Evolutionary conservation across 2,888 invertebrate species (phyloP), one percentile per base, ranked within the genome.

Genomic region (Digitonthophagus gazella): DNA sequence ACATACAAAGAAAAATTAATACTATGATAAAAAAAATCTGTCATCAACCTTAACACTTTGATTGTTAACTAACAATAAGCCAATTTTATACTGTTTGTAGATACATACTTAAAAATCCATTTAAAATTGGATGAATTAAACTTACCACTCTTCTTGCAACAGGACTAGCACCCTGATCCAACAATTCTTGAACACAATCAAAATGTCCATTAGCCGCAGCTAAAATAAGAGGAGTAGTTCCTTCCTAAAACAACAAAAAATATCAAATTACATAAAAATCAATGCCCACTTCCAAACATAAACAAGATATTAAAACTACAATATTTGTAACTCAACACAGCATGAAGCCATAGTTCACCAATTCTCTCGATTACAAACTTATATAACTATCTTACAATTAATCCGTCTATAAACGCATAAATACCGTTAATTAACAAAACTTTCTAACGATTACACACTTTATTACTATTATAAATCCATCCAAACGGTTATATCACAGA

Each of bases 121-220:
- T n/a, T n/a, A n/a, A n/a, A n/a, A n/a, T n/a, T n/a, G n/a, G 58
- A 16, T 0, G 15, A 14, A 8, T 0, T 1, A 58, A 58, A 16
- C 85, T 84, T 80, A 91, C 92, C 86, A 93, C 88, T 82, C 97
- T 87, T 77, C 91, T 89, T 68, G 92, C 90, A 77, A 91, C 90
- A 0, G 96, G 91, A 85, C 97, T 95, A 0, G 96, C 96, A 65
- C 96, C 97, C 84, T 97, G 95, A 72, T 93, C 92, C 73, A 97
- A 84, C 71, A 97, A 85, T 82, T 96, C 95, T 67, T 88, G 84
- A 20, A 96, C 95, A 83, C 96, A 96, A 65, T 93, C 91, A 74
- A 91, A 86, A 84, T 96, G 95, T 1, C 96, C 96, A 83, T 95
- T 94, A 66, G 96, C 96, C 1, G 96, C 91, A 1, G 97, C 92